phyloP scores from a whole-genome alignment of 1,140 invertebrate species.

The Megalopta genalis region DNA sequence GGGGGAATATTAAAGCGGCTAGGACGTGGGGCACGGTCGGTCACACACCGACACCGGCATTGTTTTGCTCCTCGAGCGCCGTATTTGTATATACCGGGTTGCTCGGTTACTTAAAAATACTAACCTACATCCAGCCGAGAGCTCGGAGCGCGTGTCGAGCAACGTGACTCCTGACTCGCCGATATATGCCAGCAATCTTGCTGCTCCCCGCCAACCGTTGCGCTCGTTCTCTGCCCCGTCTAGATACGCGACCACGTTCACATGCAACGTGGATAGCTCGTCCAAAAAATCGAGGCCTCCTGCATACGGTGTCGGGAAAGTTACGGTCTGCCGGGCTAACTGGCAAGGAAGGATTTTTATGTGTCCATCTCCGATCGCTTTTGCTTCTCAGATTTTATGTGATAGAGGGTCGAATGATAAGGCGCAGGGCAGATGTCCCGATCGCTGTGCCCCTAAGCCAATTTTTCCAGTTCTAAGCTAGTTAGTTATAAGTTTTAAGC shows the following conservation, averaged over 20 bases:
- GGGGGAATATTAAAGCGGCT: constrained; percentile 4
- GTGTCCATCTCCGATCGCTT: too few species aligned
- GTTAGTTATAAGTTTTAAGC: too few species aligned
- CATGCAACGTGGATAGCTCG: not conserved
- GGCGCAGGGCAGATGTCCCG: too few species aligned
- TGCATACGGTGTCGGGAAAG: too few species aligned
- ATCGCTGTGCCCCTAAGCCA: too few species aligned
- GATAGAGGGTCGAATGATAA: too few species aligned
- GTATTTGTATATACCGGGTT: constrained; percentile 47
- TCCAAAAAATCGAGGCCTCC: not conserved
- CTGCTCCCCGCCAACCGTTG: not conserved
- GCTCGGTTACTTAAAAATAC: constrained; percentile 58
- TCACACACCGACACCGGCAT: not conserved
- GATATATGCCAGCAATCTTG: constrained; percentile 43
- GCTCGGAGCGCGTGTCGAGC: constrained; percentile 73
- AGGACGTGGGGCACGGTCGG: not conserved
- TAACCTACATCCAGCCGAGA: constrained; percentile 73
- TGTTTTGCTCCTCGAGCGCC: constrained; percentile 22
- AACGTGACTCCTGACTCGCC: constrained; percentile 74
- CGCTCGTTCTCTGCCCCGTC: not conserved
- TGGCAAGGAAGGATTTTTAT: too few species aligned
- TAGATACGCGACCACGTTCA: not conserved
- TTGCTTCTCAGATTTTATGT: too few species aligned
- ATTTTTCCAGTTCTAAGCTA: too few species aligned
- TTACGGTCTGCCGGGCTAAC: too few species aligned